Evolutionary conservation across 2,797 vertebrate genomes (phyloP), one percentile per base, ranked within the genome.

Genomic region (Macroramphosus scolopax): DNA sequence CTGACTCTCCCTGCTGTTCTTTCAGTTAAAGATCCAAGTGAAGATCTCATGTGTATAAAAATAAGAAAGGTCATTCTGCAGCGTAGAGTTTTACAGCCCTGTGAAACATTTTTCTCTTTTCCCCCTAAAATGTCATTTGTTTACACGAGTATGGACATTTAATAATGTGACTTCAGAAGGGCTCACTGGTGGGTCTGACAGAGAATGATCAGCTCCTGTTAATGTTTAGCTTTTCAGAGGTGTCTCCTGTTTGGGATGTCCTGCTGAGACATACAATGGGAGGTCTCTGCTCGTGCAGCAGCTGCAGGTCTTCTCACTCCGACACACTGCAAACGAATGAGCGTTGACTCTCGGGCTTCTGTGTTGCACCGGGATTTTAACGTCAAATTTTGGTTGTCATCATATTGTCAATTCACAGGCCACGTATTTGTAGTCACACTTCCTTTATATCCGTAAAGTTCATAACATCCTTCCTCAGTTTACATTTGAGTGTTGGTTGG

Each of bases 401-500:
- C 8, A 37, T 28, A 16, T 30, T 47, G 14, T 50, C 12, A 18
- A 10, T 47, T 6, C 28, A 3, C 41, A 8, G 7, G 17, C 36
- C 39, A 28, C 51, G 17, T 51, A 25, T 17, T 54, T 60, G 6
- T 39, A 18, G 14, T 46, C 24, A 43, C 31, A 35, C 7, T 49
- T 53, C 25, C 53, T 60, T 59, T 52, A 46, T 41, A 57, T 50
- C 17, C 26, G 1, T 25, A 36, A 54, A 59, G 17, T 29, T 70
- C 34, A 61, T 51, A 58, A 64, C 51, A 51, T 65, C 34, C 18
- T 50, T 46, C 22, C 55, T 22, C 41, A 48, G 36, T 37, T 35
- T 60, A 50, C 32, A 37, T 69, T 26, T 68, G 40, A 51, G 47
- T 75, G 72, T 62, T 60, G 46, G 48, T 45, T 56, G 37, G 53